Evolutionary conservation across 1,140 invertebrate species (phyloP).

Genomic region (Lepidostoma basale): DNA sequence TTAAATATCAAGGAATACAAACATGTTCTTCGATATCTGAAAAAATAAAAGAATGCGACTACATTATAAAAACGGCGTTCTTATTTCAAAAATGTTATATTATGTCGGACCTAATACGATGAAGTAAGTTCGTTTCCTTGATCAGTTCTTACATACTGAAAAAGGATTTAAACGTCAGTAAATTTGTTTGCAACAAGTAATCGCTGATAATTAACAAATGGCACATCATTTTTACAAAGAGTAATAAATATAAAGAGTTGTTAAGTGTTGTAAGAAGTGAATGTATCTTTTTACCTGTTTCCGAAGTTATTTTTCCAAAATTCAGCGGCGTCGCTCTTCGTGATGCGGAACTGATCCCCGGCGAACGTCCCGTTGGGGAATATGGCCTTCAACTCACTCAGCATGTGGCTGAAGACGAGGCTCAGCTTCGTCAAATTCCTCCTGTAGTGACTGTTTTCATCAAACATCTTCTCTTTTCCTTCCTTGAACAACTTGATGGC

Average conservation of each 20-base stretch:
- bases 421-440: conserved; percentile 97
- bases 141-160: too few relatives aligned
- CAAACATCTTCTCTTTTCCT: conserved; percentile 98
- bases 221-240: not conserved
- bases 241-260: not conserved
- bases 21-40: too few relatives aligned
- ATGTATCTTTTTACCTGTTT: conserved; percentile 77
- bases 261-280: not conserved
- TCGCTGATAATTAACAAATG: too few relatives aligned
- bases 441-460: conserved; percentile 94
- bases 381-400: conserved; percentile 97
- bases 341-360: conserved; percentile 97
- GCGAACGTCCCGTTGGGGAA: conserved; percentile 96
- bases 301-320: conserved; percentile 97
- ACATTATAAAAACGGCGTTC: too few relatives aligned
- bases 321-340: conserved; percentile 97
- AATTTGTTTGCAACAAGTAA: too few relatives aligned
- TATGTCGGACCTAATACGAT: too few relatives aligned
- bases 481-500: conserved; percentile 98
- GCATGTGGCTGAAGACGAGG: conserved; percentile 99
- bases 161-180: too few relatives aligned
- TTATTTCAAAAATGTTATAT: too few relatives aligned
- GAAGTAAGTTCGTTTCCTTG: too few relatives aligned
- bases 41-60: too few relatives aligned
- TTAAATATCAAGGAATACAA: too few relatives aligned